These are phyloP conservation scores for Thereva unica DNA, from an alignment of 2,888 invertebrate genomes.

Conservation along the genomic window DNA sequence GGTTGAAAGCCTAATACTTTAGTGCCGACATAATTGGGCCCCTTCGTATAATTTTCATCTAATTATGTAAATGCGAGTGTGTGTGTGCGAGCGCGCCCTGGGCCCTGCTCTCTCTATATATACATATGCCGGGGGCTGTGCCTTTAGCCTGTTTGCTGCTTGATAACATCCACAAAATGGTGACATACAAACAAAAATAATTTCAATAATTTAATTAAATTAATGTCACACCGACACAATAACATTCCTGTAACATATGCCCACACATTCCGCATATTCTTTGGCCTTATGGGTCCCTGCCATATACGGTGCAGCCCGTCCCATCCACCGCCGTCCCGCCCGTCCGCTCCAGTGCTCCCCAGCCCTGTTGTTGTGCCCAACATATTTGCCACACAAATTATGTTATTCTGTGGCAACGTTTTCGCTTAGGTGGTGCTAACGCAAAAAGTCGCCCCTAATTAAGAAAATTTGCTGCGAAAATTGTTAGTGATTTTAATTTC, in stretches of 20 bases:
- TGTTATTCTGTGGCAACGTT: constrained; percentile 20
- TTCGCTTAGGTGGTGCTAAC: constrained; percentile 12
- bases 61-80: constrained; percentile 17
- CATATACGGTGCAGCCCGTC: too few species aligned
- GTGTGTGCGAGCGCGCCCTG: background rate
- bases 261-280: background rate
- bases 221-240: constrained; percentile 16
- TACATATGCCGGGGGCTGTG: background rate
- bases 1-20: constrained; percentile 14
- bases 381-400: constrained; percentile 14
- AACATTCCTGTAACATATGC: background rate
- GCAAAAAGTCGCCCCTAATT: constrained; percentile 30
- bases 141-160: too few species aligned
- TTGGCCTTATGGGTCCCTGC: too few species aligned
- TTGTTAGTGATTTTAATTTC: constrained; percentile 25
- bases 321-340: background rate
- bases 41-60: background rate
- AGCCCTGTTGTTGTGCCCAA: too few species aligned
- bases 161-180: too few species aligned
- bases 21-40: constrained; percentile 22
- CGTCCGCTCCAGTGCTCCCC: background rate
- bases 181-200: background rate
- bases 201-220: constrained; percentile 30
- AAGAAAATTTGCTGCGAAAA: constrained; percentile 21
- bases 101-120: background rate